Evolutionary conservation across 2,113 vertebrate genomes (phyloP).

Genomic region (Gymnocephalus cernua): DNA sequence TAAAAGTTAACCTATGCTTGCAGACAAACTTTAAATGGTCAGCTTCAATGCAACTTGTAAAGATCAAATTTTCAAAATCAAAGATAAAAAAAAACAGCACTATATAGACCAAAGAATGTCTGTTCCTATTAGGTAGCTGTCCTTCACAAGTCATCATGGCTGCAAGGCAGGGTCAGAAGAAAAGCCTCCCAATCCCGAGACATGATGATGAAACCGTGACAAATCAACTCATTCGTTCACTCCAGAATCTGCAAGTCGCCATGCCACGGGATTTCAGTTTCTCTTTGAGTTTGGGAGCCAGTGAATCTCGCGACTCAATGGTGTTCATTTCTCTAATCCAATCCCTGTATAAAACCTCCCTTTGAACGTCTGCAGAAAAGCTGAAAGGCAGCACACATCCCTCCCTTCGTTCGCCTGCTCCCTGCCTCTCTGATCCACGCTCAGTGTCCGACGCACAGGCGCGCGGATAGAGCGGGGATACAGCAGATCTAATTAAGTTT

Average conservation of each 20-base stretch:
- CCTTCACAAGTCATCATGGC: constrained; percentile 63
- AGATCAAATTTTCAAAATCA: no score
- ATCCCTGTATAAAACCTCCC: constrained; percentile 76
- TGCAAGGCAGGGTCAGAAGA: constrained; percentile 59
- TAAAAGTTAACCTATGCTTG: constrained; percentile 13
- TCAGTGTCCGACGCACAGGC: constrained; percentile 60
- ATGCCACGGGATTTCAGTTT: constrained; percentile 69
- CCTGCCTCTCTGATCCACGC: constrained; percentile 64
- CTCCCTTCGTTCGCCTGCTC: constrained; percentile 47
- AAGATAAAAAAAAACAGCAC: constrained; percentile 20
- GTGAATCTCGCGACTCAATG: constrained; percentile 75
- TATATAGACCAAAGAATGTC: neutral
- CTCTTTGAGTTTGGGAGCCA: constrained; percentile 73
- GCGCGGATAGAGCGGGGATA: constrained; percentile 38
- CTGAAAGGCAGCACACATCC: constrained; percentile 70
- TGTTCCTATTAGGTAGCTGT: constrained; percentile 52
- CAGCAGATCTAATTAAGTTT: constrained; percentile 79
- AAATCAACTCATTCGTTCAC: constrained; percentile 77
- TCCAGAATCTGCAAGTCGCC: constrained; percentile 53
- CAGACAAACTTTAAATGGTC: constrained; percentile 39
- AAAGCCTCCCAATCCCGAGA: constrained; percentile 64
- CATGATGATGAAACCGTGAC: constrained; percentile 80
- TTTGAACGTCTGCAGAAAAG: constrained; percentile 75
- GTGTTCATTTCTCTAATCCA: constrained; percentile 82
- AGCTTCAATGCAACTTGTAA: constrained; percentile 1